Evolutionary conservation across 2,888 invertebrate genomes (phyloP), one percentile per base, ranked within the genome.

Genomic region (Pachliopta kotzebuea): DNA sequence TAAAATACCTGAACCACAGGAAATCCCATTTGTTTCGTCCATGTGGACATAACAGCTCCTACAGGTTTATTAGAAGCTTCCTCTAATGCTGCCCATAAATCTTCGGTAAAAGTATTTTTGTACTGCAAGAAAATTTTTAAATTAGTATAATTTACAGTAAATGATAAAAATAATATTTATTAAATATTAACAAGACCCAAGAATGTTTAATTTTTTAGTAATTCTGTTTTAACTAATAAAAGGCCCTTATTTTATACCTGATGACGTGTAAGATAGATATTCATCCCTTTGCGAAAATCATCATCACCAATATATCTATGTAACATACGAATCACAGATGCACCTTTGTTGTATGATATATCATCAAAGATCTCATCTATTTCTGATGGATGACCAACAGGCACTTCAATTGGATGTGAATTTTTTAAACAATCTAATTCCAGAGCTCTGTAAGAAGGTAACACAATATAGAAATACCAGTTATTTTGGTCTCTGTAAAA

Each of bases 331-430:
- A 98, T 98, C 9, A 98, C 96, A 60, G 97, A 97, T 2, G 98
- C 98, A 6, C 98, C 98, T 84, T 99, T 99, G 79, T 96, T 96
- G 87, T 99, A 99, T 45, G 98, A 98, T 75, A 99, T 99, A 74
- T 96, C 96, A 90, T 99, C 99, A 90, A 99, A 99, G 72, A 99
- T 99, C 86, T 99, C 98, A 86, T 98, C 98, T 66, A 99, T 96
- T 87, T 99, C 98, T 11, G 96, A 95, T 0, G 99, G 99, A 88
- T 98, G 96, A 0, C 96, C 96, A 0, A 98, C 98, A 18, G 97
- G 96, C 60, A 98, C 98, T 92, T 99, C 98, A 74, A 99, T 98
- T 0, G 99, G 98, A 90, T 99, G 99, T 52, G 98, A 98, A 82
- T 96, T 98, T 77, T 97, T 95, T 68, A 99, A 89, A 63, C 95